Evolutionary conservation across 2,888 invertebrate genomes (phyloP).

Genomic region (Deilephila porcellus): DNA sequence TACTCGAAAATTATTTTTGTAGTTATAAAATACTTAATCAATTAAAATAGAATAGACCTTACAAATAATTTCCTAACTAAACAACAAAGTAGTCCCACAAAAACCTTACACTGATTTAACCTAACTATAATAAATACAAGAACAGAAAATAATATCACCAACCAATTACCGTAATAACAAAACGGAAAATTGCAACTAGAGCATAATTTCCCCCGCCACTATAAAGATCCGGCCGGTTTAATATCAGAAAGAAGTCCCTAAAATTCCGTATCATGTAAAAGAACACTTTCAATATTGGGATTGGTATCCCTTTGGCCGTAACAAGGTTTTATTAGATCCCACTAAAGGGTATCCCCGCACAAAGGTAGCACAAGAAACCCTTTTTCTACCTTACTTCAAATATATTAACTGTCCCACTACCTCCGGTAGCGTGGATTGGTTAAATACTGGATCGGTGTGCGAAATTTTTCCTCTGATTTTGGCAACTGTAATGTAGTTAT

Average conservation of each 20-base stretch:
- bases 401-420: slow-evolving; percentile 84
- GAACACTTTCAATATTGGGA: slow-evolving; percentile 84
- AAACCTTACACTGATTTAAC: not conserved
- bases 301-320: slow-evolving; percentile 85
- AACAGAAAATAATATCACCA: not conserved
- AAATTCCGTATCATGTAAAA: slow-evolving; percentile 84
- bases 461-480: not conserved
- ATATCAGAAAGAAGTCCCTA: slow-evolving; percentile 82
- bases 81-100: not conserved
- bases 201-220: slow-evolving; percentile 41
- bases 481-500: not conserved
- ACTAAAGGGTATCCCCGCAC: slow-evolving; percentile 84
- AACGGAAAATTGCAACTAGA: not conserved
- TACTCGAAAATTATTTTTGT: no score
- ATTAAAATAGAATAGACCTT: no score
- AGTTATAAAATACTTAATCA: no score
- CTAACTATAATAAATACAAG: not conserved
- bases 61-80: no score
- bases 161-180: not conserved
- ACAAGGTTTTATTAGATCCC: slow-evolving; percentile 85
- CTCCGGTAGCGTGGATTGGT: slow-evolving; percentile 53
- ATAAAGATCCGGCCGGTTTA: slow-evolving; percentile 80
- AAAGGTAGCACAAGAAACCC: slow-evolving; percentile 83
- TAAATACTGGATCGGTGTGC: slow-evolving; percentile 19
- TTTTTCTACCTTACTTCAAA: slow-evolving; percentile 84